Base-by-base conservation (phyloP, 2,797 vertebrate species). In the Cossypha niveicapilla region DNA sequence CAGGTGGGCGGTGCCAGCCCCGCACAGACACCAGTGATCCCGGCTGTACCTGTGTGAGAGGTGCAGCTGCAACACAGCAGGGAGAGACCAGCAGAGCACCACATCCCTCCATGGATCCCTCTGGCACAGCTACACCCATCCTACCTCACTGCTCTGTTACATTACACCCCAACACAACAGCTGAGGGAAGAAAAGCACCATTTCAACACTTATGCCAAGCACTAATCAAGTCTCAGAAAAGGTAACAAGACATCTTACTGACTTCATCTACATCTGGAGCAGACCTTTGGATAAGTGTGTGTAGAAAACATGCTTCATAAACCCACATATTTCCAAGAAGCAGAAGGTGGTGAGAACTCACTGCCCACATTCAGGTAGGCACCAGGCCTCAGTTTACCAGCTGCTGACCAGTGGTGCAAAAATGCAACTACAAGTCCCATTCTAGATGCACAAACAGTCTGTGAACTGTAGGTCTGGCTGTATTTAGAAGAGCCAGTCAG, bases 21-120 rank as follows among this genome's bases (percentile, higher is more conserved):
- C 2, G 9, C 17, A 25, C 14, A 27, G 27, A 28, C 3, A 7
- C 18, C 9, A 1, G 30, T 27, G 60, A 45, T 3, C 56, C 35
- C 0, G 0, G 30, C 48, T 41, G 45, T 13, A 37, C 30, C 57
- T 12, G 30, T 5, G 27, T 19, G 32, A 1, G 0, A 42, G 18
- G 24, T 11, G 42, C 30, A 37, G 71, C 21, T n/a, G 17, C 7
- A 25, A 19, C 4, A 2, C 47, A 34, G 8, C 8, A 8, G 17
- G 37, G 37, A 74, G 14, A 44, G 58, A 19, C 42, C n/a, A 4
- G 24, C 0, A 0, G 16, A 19, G 44, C 56, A 41, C 35, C 44
- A 9, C 3, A 1, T 18, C 16, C 39, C 60, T 18, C 61, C 6
- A 10, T 1, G 9, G 28, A 34, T 9, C 13, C 19, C 34, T 3